Base-by-base conservation (phyloP, 2,797 vertebrate species). In the Balearica regulorum region DNA sequence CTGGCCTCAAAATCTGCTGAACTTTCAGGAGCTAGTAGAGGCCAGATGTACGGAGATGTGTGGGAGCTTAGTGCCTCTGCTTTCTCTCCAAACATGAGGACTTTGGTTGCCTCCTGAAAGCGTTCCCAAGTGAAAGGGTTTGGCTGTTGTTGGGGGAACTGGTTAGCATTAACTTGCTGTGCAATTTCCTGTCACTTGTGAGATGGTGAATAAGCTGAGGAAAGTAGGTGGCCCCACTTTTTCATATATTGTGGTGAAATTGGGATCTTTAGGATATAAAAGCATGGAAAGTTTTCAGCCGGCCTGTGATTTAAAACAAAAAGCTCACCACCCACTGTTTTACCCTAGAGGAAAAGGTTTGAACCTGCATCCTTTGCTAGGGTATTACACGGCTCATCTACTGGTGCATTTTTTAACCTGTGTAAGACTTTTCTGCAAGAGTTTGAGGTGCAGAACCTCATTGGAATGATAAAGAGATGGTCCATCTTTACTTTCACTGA, bases 111-210 rank as follows among this genome's bases (percentile, higher is more conserved):
- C 76, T 83, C 57, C 86, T 72, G 78, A 93, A 92, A 91, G 72
- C 65, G 81, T 94, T 95, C 79, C 88, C 84, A 51, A 87, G 89
- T 39, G 69, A 55, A 71, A 6, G 72, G 43, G 57, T 91, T 87
- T 95, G 93, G 49, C 79, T 86, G 58, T 71, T 93, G 79, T 83
- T 83, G 87, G 82, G 76, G 90, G 69, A 95, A 33, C 79, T 87
- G 95, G 82, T 91, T 89, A 91, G 51, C 82, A n/a, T 94, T 96
- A 95, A 75, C 65, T 81, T 5, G 3, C 81, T 29, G 65, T 91
- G 92, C 87, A 95, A 97, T 96, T 94, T 95, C 96, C 89, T 92
- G 90, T 87, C 76, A 53, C 91, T 93, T 91, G 44, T 75, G 51
- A 89, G 79, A 44, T 18, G n/a, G 41, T 39, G 87, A 88, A 65